Percentiles rank a stretch among this genome's conserved stretches.
phyloP scores from a whole-genome alignment of 2,113 vertebrate species.

The Hippoglossus stenolepis region DNA sequence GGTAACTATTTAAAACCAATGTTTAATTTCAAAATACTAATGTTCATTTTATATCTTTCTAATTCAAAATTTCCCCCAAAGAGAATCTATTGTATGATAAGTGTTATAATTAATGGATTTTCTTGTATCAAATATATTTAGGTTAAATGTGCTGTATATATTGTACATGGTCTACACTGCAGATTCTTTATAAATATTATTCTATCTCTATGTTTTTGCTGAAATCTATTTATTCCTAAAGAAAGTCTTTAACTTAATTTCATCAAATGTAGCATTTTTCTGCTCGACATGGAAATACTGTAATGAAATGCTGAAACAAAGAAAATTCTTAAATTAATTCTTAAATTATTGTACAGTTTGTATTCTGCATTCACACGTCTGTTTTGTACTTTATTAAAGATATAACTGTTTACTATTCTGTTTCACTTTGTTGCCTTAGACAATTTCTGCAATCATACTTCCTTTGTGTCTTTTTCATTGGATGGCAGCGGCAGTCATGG shows the following conservation, averaged over 20 bases:
- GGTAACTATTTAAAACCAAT: background rate
- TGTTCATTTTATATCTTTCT: background rate
- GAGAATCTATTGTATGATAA: constrained; percentile 27
- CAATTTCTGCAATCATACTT: background rate
- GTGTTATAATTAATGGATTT: constrained; percentile 58
- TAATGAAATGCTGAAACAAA: constrained; percentile 40
- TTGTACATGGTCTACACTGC: constrained; percentile 67
- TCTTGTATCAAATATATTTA: constrained; percentile 41
- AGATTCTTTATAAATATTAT: constrained; percentile 64
- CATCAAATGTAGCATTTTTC: constrained; percentile 63
- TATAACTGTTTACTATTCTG: constrained; percentile 59
- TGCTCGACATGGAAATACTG: constrained; percentile 11
- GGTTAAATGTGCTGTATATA: constrained; percentile 73
- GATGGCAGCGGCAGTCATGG: background rate
- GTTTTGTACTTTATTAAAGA: constrained; percentile 83
- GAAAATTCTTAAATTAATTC: constrained; percentile 5
- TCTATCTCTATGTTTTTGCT: constrained; percentile 46
- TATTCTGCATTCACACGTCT: constrained; percentile 63
- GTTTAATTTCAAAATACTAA: background rate
- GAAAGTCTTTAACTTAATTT: constrained; percentile 30
- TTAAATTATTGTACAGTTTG: constrained; percentile 69
- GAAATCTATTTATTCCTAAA: constrained; percentile 55
- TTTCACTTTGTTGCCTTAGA: constrained; percentile 4
- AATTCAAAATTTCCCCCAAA: constrained; percentile 13
- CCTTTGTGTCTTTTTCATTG: background rate